Evolutionary conservation across 2,797 vertebrate species (phyloP).

Genomic region (Sphaeramia orbicularis): DNA sequence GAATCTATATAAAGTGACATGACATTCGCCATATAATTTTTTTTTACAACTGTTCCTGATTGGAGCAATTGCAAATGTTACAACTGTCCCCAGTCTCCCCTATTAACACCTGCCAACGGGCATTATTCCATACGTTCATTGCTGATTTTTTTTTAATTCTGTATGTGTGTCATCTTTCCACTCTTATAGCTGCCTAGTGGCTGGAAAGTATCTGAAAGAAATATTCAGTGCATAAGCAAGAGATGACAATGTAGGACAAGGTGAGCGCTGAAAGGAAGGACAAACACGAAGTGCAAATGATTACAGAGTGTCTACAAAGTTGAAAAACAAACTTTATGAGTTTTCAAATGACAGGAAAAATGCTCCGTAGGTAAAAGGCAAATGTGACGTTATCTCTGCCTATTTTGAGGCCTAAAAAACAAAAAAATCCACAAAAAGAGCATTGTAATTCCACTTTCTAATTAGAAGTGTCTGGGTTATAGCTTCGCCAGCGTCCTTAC

Average conservation of each 20-base stretch:
- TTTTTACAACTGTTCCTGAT: too few relatives aligned
- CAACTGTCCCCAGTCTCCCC: too few relatives aligned
- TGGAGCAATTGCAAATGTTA: too few relatives aligned
- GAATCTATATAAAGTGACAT: too few relatives aligned
- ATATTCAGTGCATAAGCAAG: not conserved
- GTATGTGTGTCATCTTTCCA: not conserved
- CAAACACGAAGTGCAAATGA: conserved; percentile 9
- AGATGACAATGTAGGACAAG: conserved; percentile 48
- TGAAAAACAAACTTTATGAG: conserved; percentile 30
- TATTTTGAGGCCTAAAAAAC: conserved; percentile 21
- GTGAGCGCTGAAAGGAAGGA: conserved; percentile 44
- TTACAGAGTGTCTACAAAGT: conserved; percentile 5
- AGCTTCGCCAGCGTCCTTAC: conserved; percentile 31
- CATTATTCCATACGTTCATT: conserved; percentile 9
- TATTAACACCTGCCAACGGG: too few relatives aligned
- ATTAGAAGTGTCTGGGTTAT: conserved; percentile 41
- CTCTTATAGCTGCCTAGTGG: not conserved
- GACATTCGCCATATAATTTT: too few relatives aligned
- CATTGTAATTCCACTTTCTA: conserved; percentile 45
- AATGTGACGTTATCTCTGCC: conserved; percentile 7
- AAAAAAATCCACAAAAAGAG: conserved; percentile 36
- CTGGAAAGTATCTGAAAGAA: conserved; percentile 12
- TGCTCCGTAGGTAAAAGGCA: conserved; percentile 5
- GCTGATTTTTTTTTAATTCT: not conserved
- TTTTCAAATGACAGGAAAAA: conserved; percentile 20